These are phyloP conservation scores for Mus caroli DNA, from an alignment of 2,797 vertebrate genomes.

Conservation along the genomic window DNA sequence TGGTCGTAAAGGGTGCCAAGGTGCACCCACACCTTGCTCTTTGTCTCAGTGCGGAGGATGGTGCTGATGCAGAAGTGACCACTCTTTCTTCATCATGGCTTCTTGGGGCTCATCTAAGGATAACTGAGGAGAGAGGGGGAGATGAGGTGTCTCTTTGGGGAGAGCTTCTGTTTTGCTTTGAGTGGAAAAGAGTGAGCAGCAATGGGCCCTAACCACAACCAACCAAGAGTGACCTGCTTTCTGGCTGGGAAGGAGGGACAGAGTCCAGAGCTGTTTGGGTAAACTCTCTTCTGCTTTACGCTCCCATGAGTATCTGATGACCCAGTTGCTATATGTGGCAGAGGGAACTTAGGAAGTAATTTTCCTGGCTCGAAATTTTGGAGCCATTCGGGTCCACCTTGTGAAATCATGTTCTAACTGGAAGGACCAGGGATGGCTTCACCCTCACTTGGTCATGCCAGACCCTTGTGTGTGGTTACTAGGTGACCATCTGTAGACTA, in stretches of 20 bases:
- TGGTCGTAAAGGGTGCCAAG: background rate
- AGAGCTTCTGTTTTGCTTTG: background rate
- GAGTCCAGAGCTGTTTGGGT: background rate
- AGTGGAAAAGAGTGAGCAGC: background rate
- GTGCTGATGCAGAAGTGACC: background rate
- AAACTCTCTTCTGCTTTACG: conserved; percentile 1
- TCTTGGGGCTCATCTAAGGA: background rate
- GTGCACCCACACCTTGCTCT: background rate
- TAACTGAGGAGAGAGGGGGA: background rate
- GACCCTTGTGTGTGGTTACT: background rate
- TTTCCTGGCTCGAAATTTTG: conserved; percentile 29
- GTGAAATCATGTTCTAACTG: background rate
- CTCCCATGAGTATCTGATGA: conserved; percentile 50
- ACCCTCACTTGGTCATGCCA: background rate
- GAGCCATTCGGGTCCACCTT: background rate
- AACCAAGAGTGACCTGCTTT: background rate
- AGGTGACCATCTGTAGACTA: background rate
- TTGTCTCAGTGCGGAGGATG: background rate
- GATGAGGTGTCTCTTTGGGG: background rate
- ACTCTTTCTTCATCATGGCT: background rate
- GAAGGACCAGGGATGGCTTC: background rate
- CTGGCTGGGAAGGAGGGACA: background rate
- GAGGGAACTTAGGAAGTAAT: background rate
- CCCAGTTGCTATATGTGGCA: background rate
- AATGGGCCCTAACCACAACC: background rate